Evolutionary conservation across 2,888 invertebrate species (phyloP).

Genomic region (Latrodectus elegans): DNA sequence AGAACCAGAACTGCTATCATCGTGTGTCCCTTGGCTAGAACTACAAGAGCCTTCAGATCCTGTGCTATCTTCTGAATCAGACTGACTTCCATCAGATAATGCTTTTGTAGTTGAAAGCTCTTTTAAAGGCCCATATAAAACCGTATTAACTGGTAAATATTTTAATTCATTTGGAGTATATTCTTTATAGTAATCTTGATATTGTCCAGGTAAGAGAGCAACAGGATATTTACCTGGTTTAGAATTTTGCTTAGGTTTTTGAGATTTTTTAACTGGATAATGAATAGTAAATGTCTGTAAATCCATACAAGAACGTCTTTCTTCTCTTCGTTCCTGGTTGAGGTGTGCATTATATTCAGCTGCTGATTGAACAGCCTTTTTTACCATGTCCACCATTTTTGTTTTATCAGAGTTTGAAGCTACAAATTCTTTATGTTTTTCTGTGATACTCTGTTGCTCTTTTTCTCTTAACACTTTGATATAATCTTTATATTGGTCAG

Average conservation of each 20-base stretch:
- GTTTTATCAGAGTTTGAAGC: slow-evolving; percentile 72
- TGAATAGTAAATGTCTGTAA: slow-evolving; percentile 91
- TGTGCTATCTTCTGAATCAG: slow-evolving; percentile 77
- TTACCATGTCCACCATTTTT: slow-evolving; percentile 80
- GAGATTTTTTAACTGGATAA: slow-evolving; percentile 79
- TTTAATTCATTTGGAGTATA: slow-evolving; percentile 90
- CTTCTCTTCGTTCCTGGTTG: slow-evolving; percentile 84
- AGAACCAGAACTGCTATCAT: slow-evolving; percentile 70
- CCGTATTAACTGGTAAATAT: slow-evolving; percentile 94
- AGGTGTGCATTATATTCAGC: slow-evolving; percentile 91
- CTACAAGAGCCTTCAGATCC: slow-evolving; percentile 71
- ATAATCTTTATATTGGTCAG: slow-evolving; percentile 68
- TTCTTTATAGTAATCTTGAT: slow-evolving; percentile 87
- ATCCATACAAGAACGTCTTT: slow-evolving; percentile 89
- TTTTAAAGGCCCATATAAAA: slow-evolving; percentile 80
- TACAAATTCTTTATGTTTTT: slow-evolving; percentile 57
- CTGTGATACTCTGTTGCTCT: slow-evolving; percentile 53
- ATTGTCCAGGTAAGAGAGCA: slow-evolving; percentile 97
- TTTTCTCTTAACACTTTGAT: slow-evolving; percentile 60
- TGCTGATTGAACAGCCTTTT: slow-evolving; percentile 88
- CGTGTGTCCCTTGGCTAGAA: slow-evolving; percentile 69
- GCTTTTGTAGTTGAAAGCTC: slow-evolving; percentile 70
- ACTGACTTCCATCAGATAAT: slow-evolving; percentile 78
- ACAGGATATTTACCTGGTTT: slow-evolving; percentile 87
- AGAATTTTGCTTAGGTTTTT: slow-evolving; percentile 52